A percentile compares a stretch with the other conserved stretches of the same genome.
These are phyloP conservation scores for Trematocara unimaculatum DNA, from an alignment of 2,113 vertebrate genomes.

Conservation along the genomic window DNA sequence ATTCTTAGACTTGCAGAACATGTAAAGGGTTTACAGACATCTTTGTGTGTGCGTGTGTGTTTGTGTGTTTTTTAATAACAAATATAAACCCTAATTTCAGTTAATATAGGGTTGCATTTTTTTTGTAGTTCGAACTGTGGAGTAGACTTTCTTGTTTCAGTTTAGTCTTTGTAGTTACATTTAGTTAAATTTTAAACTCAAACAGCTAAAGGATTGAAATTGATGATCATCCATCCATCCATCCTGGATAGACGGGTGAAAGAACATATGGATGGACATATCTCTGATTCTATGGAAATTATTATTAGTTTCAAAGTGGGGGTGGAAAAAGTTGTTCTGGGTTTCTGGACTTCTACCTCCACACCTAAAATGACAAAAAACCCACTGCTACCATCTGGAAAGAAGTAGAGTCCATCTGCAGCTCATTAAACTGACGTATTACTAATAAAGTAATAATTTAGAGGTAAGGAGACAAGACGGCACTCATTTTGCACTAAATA, in stretches of 20 bases:
- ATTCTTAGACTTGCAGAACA: not conserved
- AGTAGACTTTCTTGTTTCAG: not conserved
- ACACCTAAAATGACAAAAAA: not conserved
- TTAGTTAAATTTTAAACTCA: not conserved
- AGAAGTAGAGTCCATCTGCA: not conserved
- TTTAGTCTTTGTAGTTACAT: not conserved
- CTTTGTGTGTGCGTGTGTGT: accelerated
- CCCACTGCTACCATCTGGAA: not conserved
- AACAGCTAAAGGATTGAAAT: not conserved
- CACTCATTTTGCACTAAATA: accelerated
- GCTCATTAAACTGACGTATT: not conserved
- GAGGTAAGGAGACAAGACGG: not conserved
- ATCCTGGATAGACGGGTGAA: not conserved
- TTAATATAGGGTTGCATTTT: not conserved
- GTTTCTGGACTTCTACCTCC: not conserved
- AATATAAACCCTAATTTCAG: accelerated
- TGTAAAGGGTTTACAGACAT: not conserved
- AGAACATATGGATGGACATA: not conserved
- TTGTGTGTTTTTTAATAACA: not conserved
- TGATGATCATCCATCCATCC: not conserved
- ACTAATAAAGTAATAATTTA: not conserved
- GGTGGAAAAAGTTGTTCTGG: not conserved
- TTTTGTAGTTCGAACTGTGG: not conserved
- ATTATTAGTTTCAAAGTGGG: not conserved
- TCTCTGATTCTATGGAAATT: not conserved